A percentile compares a stretch with the other conserved stretches of the same genome.
phyloP scores from a whole-genome alignment of 1,140 invertebrate species.

The Callitettix versicolor region DNA sequence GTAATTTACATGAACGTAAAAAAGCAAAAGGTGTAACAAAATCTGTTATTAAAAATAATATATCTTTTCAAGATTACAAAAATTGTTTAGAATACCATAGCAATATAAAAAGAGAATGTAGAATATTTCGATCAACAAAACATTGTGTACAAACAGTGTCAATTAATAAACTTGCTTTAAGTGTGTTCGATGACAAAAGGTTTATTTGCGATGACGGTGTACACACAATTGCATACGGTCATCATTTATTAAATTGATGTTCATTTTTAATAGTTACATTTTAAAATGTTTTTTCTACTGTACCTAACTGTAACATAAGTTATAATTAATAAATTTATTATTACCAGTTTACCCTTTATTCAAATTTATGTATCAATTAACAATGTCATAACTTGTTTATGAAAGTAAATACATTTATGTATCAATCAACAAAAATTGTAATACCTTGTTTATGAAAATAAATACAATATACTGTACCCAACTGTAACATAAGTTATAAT shows the following conservation, averaged over 20 bases:
- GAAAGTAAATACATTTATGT: no score
- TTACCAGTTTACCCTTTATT: no score
- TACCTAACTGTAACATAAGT: no score
- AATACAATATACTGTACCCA: no score
- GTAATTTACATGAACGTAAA: slow-evolving; percentile 15
- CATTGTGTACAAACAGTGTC: slow-evolving; percentile 16
- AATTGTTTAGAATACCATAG: slow-evolving; percentile 11
- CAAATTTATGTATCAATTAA: no score
- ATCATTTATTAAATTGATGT: slow-evolving; percentile 9
- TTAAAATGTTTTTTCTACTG: no score
- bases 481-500: no score
- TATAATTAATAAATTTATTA: no score
- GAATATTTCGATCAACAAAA: slow-evolving; percentile 13
- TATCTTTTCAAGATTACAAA: slow-evolving; percentile 18
- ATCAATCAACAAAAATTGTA: no score
- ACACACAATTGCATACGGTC: slow-evolving; percentile 17
- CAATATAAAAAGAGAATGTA: slow-evolving; percentile 7
- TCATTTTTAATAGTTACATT: no score
- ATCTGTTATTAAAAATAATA: slow-evolving; percentile 17
- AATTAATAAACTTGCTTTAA: slow-evolving; percentile 14
- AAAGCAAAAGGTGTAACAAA: slow-evolving; percentile 27
- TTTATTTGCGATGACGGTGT: slow-evolving; percentile 9
- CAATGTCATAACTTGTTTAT: not conserved
- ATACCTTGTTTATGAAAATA: no score
- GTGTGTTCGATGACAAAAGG: slow-evolving; percentile 18